Evolutionary conservation across 2,888 invertebrate genomes (phyloP).

Genomic region (Pinctada fucata): DNA sequence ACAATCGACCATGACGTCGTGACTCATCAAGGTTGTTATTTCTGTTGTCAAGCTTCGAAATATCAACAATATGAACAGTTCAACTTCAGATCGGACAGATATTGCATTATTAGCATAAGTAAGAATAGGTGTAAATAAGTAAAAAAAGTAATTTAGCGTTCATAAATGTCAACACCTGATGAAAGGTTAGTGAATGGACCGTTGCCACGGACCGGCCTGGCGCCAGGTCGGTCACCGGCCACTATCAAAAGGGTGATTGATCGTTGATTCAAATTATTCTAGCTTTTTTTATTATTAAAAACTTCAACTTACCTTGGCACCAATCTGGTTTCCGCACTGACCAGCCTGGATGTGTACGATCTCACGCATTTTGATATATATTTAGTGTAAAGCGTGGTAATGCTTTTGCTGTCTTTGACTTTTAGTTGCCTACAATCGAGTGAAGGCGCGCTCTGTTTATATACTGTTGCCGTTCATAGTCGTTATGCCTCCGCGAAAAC

Average conservation of each 20-base stretch:
- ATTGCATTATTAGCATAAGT: not conserved
- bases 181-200: too few relatives aligned
- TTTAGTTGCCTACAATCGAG: conserved; percentile 27
- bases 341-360: conserved; percentile 97
- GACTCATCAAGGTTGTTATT: too few relatives aligned
- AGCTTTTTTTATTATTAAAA: not conserved
- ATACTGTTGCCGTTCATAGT: conserved; percentile 17
- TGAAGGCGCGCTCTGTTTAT: conserved; percentile 28
- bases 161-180: too few relatives aligned
- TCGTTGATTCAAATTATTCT: too few relatives aligned
- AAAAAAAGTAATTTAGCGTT: too few relatives aligned
- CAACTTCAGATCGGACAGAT: not conserved
- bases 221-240: too few relatives aligned
- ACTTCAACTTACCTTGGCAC: conserved; percentile 87
- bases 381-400: conserved; percentile 7
- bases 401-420: conserved; percentile 1
- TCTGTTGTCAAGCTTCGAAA: too few relatives aligned
- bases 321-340: conserved; percentile 97
- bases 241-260: too few relatives aligned
- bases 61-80: too few relatives aligned
- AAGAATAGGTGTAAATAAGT: too few relatives aligned
- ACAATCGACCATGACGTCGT: too few relatives aligned
- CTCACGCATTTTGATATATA: conserved; percentile 87
- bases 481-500: conserved; percentile 10
- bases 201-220: too few relatives aligned